Conservation (phyloP, 2,797 vertebrate genomes). For the Myotis planiceps region DNA sequence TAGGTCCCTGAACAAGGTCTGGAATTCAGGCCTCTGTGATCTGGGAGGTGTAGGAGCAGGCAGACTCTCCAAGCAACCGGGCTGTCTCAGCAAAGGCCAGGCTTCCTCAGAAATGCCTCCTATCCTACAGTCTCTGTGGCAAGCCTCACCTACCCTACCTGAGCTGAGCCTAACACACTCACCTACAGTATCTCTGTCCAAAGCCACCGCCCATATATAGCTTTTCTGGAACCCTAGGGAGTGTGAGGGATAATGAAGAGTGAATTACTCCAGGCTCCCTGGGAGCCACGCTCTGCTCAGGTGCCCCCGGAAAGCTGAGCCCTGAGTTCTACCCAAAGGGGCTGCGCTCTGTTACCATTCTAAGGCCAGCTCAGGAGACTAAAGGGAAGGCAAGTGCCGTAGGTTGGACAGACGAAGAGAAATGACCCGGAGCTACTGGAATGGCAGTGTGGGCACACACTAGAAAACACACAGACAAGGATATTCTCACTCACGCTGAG, state of each 20-base stretch:
- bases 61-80: neutral
- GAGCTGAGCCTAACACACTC: neutral
- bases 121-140: neutral
- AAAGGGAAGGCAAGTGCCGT: neutral
- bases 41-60: neutral
- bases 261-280: neutral
- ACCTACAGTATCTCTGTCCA: neutral
- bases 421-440: neutral
- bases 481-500: accelerated
- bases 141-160: neutral
- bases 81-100: neutral
- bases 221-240: neutral
- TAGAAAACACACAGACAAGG: neutral
- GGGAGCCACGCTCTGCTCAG: neutral
- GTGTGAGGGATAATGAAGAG: neutral
- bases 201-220: neutral
- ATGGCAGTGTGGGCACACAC: neutral
- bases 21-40: neutral
- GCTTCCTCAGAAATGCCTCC: neutral
- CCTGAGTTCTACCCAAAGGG: neutral
- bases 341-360: neutral
- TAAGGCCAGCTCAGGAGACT: neutral
- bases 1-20: neutral
- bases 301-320: neutral
- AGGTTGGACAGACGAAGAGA: neutral